phyloP scores from a whole-genome alignment of 2,113 vertebrate genomes.

The Antigone vipio region DNA sequence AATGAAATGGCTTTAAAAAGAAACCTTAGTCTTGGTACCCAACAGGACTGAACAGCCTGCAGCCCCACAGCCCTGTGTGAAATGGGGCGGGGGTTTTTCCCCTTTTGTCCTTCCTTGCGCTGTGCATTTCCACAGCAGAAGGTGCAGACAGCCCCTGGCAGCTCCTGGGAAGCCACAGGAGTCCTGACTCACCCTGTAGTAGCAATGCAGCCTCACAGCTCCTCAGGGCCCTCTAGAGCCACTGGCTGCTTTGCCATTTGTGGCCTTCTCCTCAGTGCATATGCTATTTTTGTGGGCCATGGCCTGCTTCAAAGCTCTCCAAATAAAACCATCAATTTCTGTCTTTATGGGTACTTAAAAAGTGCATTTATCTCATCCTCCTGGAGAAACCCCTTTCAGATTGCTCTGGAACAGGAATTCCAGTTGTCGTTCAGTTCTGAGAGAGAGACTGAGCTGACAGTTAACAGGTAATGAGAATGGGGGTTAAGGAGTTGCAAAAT shows the following conservation, averaged over 20 bases:
- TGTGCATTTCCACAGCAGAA: not conserved
- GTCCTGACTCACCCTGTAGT: not conserved
- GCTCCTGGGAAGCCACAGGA: not conserved
- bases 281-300: not conserved
- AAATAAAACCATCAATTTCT: not conserved
- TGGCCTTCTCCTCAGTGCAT: not conserved
- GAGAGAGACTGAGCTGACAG: not conserved
- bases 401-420: not conserved
- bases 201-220: not conserved
- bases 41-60: fast-evolving
- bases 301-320: not conserved
- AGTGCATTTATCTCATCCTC: not conserved
- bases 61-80: not conserved
- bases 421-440: not conserved
- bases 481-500: not conserved
- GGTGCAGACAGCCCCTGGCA: not conserved
- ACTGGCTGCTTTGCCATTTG: not conserved
- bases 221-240: not conserved
- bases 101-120: fast-evolving
- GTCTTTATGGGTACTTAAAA: not conserved
- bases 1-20: not conserved
- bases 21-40: not conserved
- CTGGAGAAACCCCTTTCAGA: not conserved
- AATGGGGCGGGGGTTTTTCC: not conserved
- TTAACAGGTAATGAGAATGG: not conserved